Evolutionary conservation across 2,888 invertebrate species (phyloP).

Genomic region (Scelioninae gen. 2): DNA sequence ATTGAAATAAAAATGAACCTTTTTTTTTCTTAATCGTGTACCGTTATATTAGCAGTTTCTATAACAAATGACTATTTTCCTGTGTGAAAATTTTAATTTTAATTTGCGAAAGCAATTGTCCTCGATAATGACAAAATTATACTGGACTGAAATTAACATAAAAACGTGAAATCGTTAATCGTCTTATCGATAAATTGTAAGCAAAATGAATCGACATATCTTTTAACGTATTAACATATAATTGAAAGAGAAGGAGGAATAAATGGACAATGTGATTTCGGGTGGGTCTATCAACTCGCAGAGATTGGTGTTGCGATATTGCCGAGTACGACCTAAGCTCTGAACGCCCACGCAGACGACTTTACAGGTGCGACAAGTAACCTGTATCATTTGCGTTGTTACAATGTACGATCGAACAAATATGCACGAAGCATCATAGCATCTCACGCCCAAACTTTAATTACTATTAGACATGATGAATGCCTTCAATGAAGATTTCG

Average conservation of each 20-base stretch:
- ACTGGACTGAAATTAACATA: neutral
- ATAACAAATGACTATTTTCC: too few relatives aligned
- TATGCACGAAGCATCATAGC: slow-evolving; percentile 56
- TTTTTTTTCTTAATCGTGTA: too few relatives aligned
- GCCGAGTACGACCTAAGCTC: slow-evolving; percentile 63
- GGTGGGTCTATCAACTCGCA: slow-evolving; percentile 48
- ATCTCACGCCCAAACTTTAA: slow-evolving; percentile 14
- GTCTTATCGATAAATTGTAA: slow-evolving; percentile 38
- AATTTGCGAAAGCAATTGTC: too few relatives aligned
- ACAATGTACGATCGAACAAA: slow-evolving; percentile 57
- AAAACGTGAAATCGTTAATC: slow-evolving; percentile 1
- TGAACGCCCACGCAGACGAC: slow-evolving; percentile 65
- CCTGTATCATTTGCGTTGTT: slow-evolving; percentile 67
- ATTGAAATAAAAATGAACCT: too few relatives aligned
- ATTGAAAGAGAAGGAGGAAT: slow-evolving; percentile 56
- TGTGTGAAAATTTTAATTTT: too few relatives aligned
- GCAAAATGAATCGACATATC: slow-evolving; percentile 47
- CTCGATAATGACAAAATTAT: too few relatives aligned
- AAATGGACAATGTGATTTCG: slow-evolving; percentile 55
- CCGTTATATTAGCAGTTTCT: too few relatives aligned
- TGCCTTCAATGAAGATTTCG: too few relatives aligned
- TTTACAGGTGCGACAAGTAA: slow-evolving; percentile 74
- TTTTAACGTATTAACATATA: slow-evolving; percentile 54
- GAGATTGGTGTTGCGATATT: slow-evolving; percentile 55
- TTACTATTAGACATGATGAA: slow-evolving; percentile 20